These are phyloP conservation scores for Melinaea marsaeus DNA, from an alignment of 2,888 invertebrate species.

Conservation along the genomic window DNA sequence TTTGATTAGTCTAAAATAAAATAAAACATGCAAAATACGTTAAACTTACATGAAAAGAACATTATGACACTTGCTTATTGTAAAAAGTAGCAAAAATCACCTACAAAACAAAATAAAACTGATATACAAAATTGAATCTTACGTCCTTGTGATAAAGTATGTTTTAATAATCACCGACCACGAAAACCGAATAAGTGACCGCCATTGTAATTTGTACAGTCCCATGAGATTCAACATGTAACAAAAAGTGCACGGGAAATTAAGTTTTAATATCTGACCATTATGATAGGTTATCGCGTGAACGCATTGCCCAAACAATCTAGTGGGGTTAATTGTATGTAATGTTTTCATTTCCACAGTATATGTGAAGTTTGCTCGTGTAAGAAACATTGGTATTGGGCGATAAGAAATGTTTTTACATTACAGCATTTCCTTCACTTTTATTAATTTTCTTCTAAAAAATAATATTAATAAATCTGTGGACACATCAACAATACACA, in stretches of 20 bases:
- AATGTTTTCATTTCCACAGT: constrained; percentile 43
- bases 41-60: no score
- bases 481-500: not conserved
- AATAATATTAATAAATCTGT: no score
- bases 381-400: constrained; percentile 46
- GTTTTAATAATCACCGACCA: constrained; percentile 5
- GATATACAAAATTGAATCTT: no score
- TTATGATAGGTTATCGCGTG: constrained; percentile 24
- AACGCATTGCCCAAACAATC: constrained; percentile 10
- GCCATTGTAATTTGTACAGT: constrained; percentile 14
- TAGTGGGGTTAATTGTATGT: constrained; percentile 18
- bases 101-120: no score
- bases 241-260: constrained; percentile 17
- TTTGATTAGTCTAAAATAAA: no score
- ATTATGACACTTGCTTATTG: no score
- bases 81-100: no score
- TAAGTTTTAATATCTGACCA: constrained; percentile 15
- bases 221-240: constrained; percentile 14
- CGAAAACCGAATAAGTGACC: constrained; percentile 15
- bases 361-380: constrained; percentile 40
- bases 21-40: no score
- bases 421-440: no score
- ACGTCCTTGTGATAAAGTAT: not conserved
- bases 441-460: no score
- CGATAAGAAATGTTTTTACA: constrained; percentile 42